Base-by-base conservation (phyloP, 1,140 invertebrate species). In the Pseudomyrmex gracilis region DNA sequence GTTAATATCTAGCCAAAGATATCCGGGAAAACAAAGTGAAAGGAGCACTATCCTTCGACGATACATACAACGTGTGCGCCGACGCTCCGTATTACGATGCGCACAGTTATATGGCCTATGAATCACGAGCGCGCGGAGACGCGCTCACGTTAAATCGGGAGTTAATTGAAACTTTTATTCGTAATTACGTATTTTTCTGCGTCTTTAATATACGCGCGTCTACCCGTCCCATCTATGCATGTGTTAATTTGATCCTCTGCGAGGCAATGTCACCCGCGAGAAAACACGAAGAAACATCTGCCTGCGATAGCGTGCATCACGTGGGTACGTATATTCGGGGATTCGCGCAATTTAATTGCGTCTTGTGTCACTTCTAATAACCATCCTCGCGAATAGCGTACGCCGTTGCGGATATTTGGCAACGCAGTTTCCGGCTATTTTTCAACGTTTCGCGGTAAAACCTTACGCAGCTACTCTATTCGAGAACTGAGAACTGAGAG, bases 101-200 rank as follows among this genome's bases (percentile, higher is more conserved):
- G 49, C 77, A 55, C 70, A 63, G 67, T 89, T 89, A 89, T 89
- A 87, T 85, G 68, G 87, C 85, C 85, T 78, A 87, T 89, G 88
- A 89, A 89, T 89, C 87, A 89, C 73, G 61, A 17, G 20, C 34
- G 34, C 34, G 5, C 76, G 64, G 76, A 58, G 84, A 88, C 74
- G 60, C 49, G 64, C 64, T 63, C 86, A 70, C 86, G 63, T 78
- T 74, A 84, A 73, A 55, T 60, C n/a, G 67, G 76, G 83, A 88
- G 87, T 83, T 88, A 89, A 89, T 89, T 89, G 87, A 89, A 89
- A 89, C 88, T 89, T 89, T 89, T 89, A 87, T 89, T 85, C 87
- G 87, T 85, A 89, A 89, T 89, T 89, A 87, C 73, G 73, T 61
- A 55, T 68, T 61, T 70, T 58, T 70, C 70, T 80, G 67, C 60